Conservation (phyloP, 2,888 invertebrate genomes). For the Thymelicus sylvestris region DNA sequence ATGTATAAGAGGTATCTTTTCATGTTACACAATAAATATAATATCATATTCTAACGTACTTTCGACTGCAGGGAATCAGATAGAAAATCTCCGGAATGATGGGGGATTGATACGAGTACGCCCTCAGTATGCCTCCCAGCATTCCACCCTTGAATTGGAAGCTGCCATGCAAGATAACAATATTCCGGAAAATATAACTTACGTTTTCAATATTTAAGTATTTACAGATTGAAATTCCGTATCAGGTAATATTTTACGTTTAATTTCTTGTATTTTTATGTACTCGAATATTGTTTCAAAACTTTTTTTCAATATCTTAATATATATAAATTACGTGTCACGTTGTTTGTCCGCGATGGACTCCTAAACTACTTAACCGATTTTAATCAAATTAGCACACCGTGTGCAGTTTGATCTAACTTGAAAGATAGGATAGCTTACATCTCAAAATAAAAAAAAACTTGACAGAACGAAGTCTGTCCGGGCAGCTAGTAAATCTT, state of each 20-base stretch:
- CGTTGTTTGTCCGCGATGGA: too few relatives aligned
- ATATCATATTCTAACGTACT: neutral
- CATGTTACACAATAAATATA: neutral
- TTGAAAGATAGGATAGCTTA: too few relatives aligned
- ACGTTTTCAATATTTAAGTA: neutral
- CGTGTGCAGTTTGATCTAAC: too few relatives aligned
- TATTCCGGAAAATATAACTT: neutral
- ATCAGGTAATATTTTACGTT: neutral
- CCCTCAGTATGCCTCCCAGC: neutral
- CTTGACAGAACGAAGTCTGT: too few relatives aligned
- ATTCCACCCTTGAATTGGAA: constrained; percentile 1
- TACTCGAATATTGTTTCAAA: neutral
- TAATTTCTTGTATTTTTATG: too few relatives aligned
- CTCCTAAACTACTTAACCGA: too few relatives aligned
- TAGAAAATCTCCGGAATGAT: neutral
- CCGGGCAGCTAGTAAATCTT: too few relatives aligned
- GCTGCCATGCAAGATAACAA: neutral
- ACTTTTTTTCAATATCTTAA: too few relatives aligned
- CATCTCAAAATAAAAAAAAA: too few relatives aligned
- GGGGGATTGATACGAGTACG: neutral
- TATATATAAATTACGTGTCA: too few relatives aligned
- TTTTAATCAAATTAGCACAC: too few relatives aligned
- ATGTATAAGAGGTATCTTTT: too few relatives aligned
- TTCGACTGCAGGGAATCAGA: constrained; percentile 1
- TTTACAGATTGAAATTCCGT: neutral